Conservation (phyloP, 2,113 vertebrate genomes). For the Cariama cristata region DNA sequence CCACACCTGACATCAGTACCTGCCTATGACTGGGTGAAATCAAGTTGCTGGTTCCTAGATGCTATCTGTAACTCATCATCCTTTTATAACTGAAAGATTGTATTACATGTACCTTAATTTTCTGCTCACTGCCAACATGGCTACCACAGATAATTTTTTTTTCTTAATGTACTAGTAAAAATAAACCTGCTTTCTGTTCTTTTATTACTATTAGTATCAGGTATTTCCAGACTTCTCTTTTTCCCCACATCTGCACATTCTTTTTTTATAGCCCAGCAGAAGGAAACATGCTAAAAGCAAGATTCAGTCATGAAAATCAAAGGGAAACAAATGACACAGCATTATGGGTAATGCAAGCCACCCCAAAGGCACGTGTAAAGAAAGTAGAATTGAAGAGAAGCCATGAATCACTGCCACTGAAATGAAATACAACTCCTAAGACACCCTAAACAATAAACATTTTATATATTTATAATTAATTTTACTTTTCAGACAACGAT, state of each 20-base stretch:
- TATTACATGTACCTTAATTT: background rate
- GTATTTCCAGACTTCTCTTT: background rate
- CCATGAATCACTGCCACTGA: background rate
- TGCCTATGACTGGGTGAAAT: background rate
- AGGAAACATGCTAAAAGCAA: background rate
- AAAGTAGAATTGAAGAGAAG: background rate
- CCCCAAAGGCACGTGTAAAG: background rate
- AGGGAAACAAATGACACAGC: background rate
- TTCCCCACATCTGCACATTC: background rate
- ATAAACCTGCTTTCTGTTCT: background rate
- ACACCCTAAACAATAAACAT: background rate
- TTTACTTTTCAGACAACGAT: constrained; percentile 7
- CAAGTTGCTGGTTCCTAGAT: background rate
- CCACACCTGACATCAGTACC: background rate
- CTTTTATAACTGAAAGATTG: background rate
- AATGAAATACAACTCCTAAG: background rate
- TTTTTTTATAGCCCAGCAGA: background rate
- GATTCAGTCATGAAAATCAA: background rate
- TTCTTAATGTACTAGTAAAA: background rate
- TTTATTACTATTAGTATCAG: background rate
- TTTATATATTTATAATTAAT: background rate
- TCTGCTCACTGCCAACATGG: background rate
- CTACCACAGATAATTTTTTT: background rate
- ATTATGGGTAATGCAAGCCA: background rate
- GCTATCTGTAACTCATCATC: background rate